Conservation (phyloP, 2,888 invertebrate species). For the Orthosia cruda region DNA sequence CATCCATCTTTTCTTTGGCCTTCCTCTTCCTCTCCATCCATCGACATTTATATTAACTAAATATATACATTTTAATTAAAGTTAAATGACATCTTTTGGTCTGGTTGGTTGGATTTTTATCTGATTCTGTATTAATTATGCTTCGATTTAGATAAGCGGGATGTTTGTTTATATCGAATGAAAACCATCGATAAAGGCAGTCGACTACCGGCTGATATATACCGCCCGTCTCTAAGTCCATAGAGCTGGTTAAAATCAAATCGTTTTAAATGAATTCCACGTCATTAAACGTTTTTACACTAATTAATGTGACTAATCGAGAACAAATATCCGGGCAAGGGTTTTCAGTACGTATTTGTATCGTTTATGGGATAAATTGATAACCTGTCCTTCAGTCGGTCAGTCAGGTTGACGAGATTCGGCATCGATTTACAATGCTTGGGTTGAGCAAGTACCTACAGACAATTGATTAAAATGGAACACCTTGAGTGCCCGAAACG, state of each 20-base stretch:
- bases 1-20: no score
- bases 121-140: no score
- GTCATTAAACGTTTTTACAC: constrained; percentile 72
- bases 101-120: background rate
- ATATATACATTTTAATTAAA: background rate
- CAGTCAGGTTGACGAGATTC: constrained; percentile 37
- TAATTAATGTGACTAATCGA: constrained; percentile 75
- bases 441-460: background rate
- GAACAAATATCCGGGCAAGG: constrained; percentile 70
- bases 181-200: background rate
- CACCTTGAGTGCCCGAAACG: no score
- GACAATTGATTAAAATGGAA: constrained; percentile 3
- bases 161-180: background rate
- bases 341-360: constrained; percentile 57
- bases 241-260: constrained; percentile 63
- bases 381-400: constrained; percentile 45
- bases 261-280: constrained; percentile 71
- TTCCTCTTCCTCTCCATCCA: no score
- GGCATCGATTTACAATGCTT: constrained; percentile 13
- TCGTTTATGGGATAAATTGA: constrained; percentile 67
- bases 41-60: no score
- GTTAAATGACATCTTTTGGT: background rate
- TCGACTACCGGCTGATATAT: constrained; percentile 15
- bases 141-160: no score
- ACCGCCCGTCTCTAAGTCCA: constrained; percentile 16